Evolutionary conservation across 2,888 invertebrate genomes (phyloP), one percentile per base, ranked within the genome.

Genomic region (Galeruca laticollis): DNA sequence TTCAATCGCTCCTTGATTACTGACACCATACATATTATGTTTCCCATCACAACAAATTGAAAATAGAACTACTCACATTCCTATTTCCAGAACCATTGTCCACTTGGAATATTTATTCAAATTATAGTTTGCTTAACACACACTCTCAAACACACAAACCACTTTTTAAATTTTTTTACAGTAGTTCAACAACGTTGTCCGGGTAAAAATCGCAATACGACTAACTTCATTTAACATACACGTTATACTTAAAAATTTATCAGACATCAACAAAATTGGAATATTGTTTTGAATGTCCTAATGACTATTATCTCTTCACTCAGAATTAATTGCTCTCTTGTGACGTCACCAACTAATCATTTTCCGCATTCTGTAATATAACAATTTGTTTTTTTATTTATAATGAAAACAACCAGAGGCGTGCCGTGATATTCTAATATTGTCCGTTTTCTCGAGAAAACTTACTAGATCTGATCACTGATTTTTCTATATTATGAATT

Each of bases 341-440:
- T 62, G 62, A 62, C 62, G 62, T 62, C 37, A 62, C n/a, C 10
- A n/a, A n/a, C 3, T 20, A 52, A 26, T 33, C 37, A 51, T 49
- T 52, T 62, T 51, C 62, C 52, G 60, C 37, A 62, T 62, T 62
- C 52, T 35, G 20, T 61, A 61, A 61, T 35, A 59, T 54, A 26
- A 54, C 6, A 26, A 52, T 37, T 37, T 37, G 13, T 37, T 4
- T 13, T 15, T 5, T 18, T 47, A 8, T 15, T 47, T 9, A 47
- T 47, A 47, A 47, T 47, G 26, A 26, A 47, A 47, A 47, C 8
- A 47, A 18, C 18, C 47, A 47, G 47, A 15, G 10, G 18, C 47
- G 47, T 47, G 2, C 18, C 2, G 4, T 6, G 43, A 43, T 13
- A 43, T 43, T 43, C n/a, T 6, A 26, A 26, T 5, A 26, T 26